A percentile compares a stretch with the other conserved stretches of the same genome.
phyloP scores from a whole-genome alignment of 2,888 invertebrate species.

The Brachylomia viminalis region DNA sequence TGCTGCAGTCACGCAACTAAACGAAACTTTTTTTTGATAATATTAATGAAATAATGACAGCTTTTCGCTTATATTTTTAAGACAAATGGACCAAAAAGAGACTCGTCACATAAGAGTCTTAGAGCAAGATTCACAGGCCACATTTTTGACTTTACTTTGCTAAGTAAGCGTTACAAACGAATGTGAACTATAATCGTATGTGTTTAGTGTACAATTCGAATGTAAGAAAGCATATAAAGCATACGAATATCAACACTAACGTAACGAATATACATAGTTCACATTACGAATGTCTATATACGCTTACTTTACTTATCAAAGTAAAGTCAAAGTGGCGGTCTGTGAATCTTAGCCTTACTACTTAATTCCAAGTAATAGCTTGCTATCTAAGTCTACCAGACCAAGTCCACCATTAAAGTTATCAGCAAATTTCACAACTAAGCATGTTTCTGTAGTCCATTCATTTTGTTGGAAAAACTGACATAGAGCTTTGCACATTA shows the following conservation, averaged over 20 bases:
- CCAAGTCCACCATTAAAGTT: slow-evolving; percentile 43
- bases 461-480: slow-evolving; percentile 12
- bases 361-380: slow-evolving; percentile 26
- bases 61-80: slow-evolving; percentile 4
- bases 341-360: background rate
- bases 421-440: slow-evolving; percentile 42
- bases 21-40: background rate
- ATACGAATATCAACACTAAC: background rate
- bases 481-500: background rate
- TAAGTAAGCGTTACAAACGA: background rate
- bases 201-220: background rate
- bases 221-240: background rate
- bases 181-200: background rate
- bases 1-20: too few species aligned
- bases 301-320: background rate
- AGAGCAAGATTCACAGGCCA: background rate
- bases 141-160: background rate
- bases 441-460: slow-evolving; percentile 1
- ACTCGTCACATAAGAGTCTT: slow-evolving; percentile 20
- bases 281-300: background rate
- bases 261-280: background rate
- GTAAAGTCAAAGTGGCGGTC: background rate
- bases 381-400: slow-evolving; percentile 44
- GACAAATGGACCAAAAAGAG: background rate
- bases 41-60: too few species aligned